Base-by-base conservation (phyloP, 2,797 vertebrate species). In the Enoplosus armatus region DNA sequence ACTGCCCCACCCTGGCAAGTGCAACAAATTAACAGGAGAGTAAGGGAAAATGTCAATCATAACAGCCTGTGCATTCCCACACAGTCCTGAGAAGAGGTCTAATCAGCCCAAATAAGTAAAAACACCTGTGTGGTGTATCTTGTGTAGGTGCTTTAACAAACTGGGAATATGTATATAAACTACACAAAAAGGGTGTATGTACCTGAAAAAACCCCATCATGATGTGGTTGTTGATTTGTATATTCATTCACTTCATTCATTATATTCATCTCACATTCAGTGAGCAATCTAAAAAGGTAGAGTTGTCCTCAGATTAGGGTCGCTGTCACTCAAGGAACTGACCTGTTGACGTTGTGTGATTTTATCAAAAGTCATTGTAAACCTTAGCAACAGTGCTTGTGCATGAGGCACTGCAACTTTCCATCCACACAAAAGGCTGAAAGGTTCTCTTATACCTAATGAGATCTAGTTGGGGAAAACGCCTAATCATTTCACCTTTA, bases 401-500 rank as follows among this genome's bases (percentile, higher is more conserved):
- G 4, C n/a, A 26, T 29, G 31, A 66, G 11, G 1, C 16, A 5
- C 3, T 37, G 8, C 26, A 72, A 66, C 37, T 65, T 72, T 71
- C 24, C 24, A 22, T 45, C 50, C 29, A 24, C 41, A 61, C 37
- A 63, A 31, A 67, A 59, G 35, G 11, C 53, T 55, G 18, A 64
- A 39, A 71, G 29, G 20, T 58, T 37, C 18, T 39, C 37, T 45
- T 48, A 29, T 31, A 18, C n/a, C 31, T 66, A 78, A 80, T 72
- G 48, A 83, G 22, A 45, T 56, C 27, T 53, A 41, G n/a, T 59
- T 62, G 48, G n/a, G 5, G 55, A 54, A n/a, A 66, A 55, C 11
- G 22, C 35, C 14, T 11, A 66, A 78, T 72, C 24, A 53, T 59
- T 51, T 83, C 55, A 82, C 84, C 85, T 85, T 80, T 75, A 60